phyloP scores from a whole-genome alignment of 2,797 vertebrate genomes.

The Picus viridis region DNA sequence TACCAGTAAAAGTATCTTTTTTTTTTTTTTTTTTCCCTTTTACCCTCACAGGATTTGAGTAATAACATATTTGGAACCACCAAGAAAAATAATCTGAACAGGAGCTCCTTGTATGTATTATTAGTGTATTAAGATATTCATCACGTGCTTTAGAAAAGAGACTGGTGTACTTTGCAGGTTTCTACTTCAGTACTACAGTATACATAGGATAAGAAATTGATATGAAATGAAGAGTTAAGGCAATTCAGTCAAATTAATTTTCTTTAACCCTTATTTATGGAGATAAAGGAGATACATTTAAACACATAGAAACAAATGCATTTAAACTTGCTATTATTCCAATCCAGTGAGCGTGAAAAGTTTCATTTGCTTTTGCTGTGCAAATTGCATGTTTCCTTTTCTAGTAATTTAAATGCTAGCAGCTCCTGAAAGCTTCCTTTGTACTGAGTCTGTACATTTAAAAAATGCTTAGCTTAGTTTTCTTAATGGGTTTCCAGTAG shows the following conservation, averaged over 20 bases:
- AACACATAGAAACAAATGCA: background rate
- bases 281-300: background rate
- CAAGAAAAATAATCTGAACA: constrained; percentile 74
- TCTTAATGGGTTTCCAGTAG: background rate
- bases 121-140: background rate
- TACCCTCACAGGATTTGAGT: constrained; percentile 60
- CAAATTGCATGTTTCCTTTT: background rate
- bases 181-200: background rate
- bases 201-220: background rate
- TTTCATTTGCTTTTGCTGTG: background rate
- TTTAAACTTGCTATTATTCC: background rate
- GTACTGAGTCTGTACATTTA: background rate
- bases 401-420: background rate
- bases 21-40: background rate
- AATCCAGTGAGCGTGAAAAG: background rate
- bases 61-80: constrained; percentile 77
- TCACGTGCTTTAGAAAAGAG: background rate
- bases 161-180: background rate
- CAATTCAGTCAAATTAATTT: background rate
- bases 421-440: background rate
- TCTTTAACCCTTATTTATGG: background rate
- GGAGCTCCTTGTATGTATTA: constrained; percentile 84
- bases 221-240: background rate
- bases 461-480: background rate
- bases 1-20: background rate